These are phyloP conservation scores for Zosterops borbonicus DNA, from an alignment of 2,113 vertebrate species.

Conservation along the genomic window DNA sequence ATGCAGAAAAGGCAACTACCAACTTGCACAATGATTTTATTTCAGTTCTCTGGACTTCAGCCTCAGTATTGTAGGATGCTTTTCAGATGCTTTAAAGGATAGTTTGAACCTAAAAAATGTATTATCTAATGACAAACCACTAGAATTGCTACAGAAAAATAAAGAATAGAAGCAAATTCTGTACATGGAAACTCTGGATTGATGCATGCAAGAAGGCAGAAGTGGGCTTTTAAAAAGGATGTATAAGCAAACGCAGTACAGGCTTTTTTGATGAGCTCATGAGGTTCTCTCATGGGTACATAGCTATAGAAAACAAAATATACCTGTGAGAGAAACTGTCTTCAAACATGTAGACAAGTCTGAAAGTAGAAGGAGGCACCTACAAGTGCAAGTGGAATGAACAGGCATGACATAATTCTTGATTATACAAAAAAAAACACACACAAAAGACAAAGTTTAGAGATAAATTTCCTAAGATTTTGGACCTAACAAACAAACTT, in stretches of 20 bases:
- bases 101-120: not conserved
- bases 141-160: not conserved
- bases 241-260: not conserved
- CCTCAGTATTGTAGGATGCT: not conserved
- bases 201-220: not conserved
- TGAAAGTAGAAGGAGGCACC: not conserved
- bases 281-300: not conserved
- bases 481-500: not conserved
- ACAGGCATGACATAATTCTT: not conserved
- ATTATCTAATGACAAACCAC: not conserved
- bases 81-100: not conserved
- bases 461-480: not conserved
- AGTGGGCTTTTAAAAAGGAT: not conserved
- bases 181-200: not conserved
- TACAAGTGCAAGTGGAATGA: not conserved
- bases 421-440: not conserved
- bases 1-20: not conserved
- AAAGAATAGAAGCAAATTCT: not conserved
- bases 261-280: not conserved
- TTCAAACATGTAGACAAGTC: not conserved
- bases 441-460: not conserved
- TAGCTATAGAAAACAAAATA: not conserved
- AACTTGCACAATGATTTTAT: not conserved
- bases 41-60: not conserved
- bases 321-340: not conserved